Evolutionary conservation across 2,113 vertebrate genomes (phyloP).

Genomic region (Zosterops lateralis): DNA sequence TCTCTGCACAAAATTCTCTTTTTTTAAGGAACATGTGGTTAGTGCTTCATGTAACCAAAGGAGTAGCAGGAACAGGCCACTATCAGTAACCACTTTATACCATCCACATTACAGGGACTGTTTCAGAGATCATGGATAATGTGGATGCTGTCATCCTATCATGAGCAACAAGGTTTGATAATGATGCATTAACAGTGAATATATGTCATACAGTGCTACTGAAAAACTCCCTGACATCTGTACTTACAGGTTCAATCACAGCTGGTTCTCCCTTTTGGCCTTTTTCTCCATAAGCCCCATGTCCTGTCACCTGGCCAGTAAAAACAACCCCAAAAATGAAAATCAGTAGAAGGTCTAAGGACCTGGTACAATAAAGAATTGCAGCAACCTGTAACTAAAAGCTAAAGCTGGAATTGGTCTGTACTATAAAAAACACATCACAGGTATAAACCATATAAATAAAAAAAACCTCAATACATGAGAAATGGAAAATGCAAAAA

Average conservation of each 20-base stretch:
- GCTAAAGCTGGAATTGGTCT: slow-evolving; percentile 48
- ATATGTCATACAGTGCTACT: not conserved
- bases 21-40: not conserved
- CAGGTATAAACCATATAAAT: not conserved
- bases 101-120: not conserved
- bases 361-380: not conserved
- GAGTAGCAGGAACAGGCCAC: not conserved
- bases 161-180: not conserved
- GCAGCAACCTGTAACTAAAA: not conserved
- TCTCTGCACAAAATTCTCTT: not conserved
- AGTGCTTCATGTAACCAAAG: not conserved
- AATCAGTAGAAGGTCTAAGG: not conserved
- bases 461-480: not conserved
- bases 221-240: not conserved
- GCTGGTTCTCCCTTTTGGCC: slow-evolving; percentile 96
- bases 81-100: not conserved
- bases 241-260: slow-evolving; percentile 94
- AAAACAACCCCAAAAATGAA: slow-evolving; percentile 10
- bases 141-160: not conserved
- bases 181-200: not conserved
- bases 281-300: slow-evolving; percentile 85
- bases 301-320: slow-evolving; percentile 79
- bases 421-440: not conserved
- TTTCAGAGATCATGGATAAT: not conserved
- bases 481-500: not conserved